Evolutionary conservation across 2,888 invertebrate genomes (phyloP), one percentile per base, ranked within the genome.

Genomic region (Disparrhopalites patrizii): DNA sequence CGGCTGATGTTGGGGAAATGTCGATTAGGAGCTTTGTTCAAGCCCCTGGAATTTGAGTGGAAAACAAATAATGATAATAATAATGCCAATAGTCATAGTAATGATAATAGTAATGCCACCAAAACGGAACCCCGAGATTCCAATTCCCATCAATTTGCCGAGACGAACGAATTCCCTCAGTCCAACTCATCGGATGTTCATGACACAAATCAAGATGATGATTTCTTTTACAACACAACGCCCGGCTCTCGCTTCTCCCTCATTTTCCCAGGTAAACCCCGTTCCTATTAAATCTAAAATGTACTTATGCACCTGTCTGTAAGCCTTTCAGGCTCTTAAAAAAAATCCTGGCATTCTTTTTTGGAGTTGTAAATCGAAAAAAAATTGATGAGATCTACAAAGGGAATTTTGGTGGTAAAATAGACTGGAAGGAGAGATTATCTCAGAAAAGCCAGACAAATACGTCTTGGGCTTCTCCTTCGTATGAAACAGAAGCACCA

Each of bases 1-100:
- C 67, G 71, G 15, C 54, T 74, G 7, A 65, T 74, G 33, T n/a
- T 70, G 13, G 71, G 72, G 40, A 71, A 69, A 33, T 71, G 71
- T 47, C 62, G 65, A 3, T 30, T 70, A 8, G 65, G 68, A 25
- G 58, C 62, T 10, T 58, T 61, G 23, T 61, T 68, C 36, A 55
- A 62, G 30, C 56, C 64, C 20, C 47, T 65, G 20, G 64, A 57
- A n/a, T 31, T 33, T 31, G 64, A 65, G 2, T 65, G 64, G 64
- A 65, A 55, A 23, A 15, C 28, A 27, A 57, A 57, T 27, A n/a
- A n/a, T 36, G 10, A 10, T 36, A 36, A 36, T 15, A 36, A 10
- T 15, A 36, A 36, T 15, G 10, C 38, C 10, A n/a, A n/a, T n/a
- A n/a, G n/a, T n/a, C n/a, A n/a, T 20, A n/a, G 60, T 30, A 43